phyloP scores from a whole-genome alignment of 1,140 invertebrate genomes.

The Stenopsyche tienmushanensis region DNA sequence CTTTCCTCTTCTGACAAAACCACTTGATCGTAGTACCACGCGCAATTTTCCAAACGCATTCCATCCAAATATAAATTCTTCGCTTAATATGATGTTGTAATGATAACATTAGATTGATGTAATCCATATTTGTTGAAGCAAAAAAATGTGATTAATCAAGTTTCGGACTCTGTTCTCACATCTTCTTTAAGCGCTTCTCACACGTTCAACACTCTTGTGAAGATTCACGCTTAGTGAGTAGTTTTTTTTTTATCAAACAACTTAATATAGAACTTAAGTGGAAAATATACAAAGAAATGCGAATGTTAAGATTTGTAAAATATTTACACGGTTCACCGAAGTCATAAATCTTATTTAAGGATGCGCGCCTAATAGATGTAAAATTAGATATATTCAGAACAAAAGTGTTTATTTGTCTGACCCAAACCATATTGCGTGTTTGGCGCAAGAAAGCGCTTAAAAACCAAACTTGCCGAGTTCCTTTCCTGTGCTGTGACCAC shows the following conservation, averaged over 20 bases:
- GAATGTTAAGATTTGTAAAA: background rate
- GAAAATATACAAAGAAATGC: background rate
- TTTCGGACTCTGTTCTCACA: too few species aligned
- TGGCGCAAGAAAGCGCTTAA: slow-evolving; percentile 10
- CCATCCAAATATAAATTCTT: too few species aligned
- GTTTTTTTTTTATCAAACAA: background rate
- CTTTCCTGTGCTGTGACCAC: slow-evolving; percentile 14
- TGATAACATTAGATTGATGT: too few species aligned
- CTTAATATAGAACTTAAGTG: background rate
- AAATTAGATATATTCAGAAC: slow-evolving; percentile 39
- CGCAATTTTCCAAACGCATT: too few species aligned
- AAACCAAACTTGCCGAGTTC: too few species aligned
- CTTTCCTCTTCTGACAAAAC: too few species aligned
- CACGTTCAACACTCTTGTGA: background rate
- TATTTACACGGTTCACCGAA: slow-evolving; percentile 32
- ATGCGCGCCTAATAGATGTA: slow-evolving; percentile 35
- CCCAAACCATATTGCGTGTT: slow-evolving; percentile 36
- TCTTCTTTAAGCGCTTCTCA: too few species aligned
- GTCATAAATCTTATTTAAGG: slow-evolving; percentile 34
- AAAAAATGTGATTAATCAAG: too few species aligned
- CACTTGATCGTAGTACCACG: too few species aligned
- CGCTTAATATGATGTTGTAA: too few species aligned
- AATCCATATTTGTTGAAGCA: too few species aligned
- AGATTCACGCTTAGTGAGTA: too few species aligned
- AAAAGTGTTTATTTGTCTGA: slow-evolving; percentile 40